Base-by-base conservation (phyloP, 2,888 invertebrate genomes). In the Phyto melanocephala region DNA sequence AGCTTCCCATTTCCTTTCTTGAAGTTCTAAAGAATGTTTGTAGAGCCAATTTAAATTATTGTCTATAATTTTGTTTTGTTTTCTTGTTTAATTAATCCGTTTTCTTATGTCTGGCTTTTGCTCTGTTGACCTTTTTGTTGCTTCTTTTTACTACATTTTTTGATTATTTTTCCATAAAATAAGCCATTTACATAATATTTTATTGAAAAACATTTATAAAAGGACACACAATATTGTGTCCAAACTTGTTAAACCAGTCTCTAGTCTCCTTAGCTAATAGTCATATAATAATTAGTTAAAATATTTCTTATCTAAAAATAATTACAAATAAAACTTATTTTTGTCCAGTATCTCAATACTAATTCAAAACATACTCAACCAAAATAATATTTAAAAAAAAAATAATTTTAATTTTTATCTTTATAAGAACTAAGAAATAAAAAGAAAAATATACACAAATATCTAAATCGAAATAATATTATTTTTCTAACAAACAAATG, bases 331-430 rank as follows among this genome's bases (percentile, higher is more conserved):
- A 35, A 33, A n/a, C 15, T 35, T n/a, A 63, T 63, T 54, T 54
- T 33, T 15, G 6, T 37, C 17, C 35, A 42, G n/a, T n/a, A 33
- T 65, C 15, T 63, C 40, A 74, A n/a, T 13, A 65, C 4, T 35
- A 40, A 22, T 40, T 37, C 47, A 5, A 37, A n/a, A 58, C n/a
- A 60, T 60, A 52, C 58, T 60, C 37, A 20, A 50, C 10, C 10
- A 0, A 0, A 60, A 58, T 20, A 62, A 62, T 68, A 42, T 47
- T 65, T 15, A 37, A 56, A 22, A 58, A 45, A 60, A 54, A 11
- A 47, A 75, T 67, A 67, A 67, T 47, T 67, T 67, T 22, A 22
- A 40, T 22, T 40, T 54, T 67, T 56, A 75, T 75, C 65, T 17
- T 22, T 13, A 50, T 7, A 58, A 47, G 22, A 40, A 33, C 6